Percentiles rank a stretch among this genome's conserved stretches.
Evolutionary conservation across 2,113 vertebrate species (phyloP).

Genomic region (Petrocephalus zakoni): DNA sequence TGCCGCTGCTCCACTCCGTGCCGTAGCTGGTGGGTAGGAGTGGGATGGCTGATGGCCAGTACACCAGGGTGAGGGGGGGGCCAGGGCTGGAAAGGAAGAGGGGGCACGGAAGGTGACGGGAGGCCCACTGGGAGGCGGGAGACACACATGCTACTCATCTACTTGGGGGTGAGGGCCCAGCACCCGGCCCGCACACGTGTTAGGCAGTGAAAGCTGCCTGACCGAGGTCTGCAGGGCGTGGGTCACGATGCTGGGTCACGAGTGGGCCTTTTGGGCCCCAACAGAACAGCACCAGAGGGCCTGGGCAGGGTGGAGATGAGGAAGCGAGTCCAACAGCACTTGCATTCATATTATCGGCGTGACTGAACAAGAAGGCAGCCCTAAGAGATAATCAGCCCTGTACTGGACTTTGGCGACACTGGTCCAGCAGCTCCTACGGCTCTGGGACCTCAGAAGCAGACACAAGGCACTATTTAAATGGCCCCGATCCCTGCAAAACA

Average conservation of each 20-base stretch:
- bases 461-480: constrained; percentile 10
- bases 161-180: constrained; percentile 34
- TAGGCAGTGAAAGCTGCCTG: background rate
- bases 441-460: background rate
- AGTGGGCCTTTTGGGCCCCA: background rate
- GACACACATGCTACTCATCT: constrained; percentile 54
- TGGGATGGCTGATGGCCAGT: background rate
- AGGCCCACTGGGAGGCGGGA: background rate
- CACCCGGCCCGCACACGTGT: constrained; percentile 23
- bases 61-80: too few species aligned
- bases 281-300: background rate
- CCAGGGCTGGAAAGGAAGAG: background rate
- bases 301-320: constrained; percentile 23
- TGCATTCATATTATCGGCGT: background rate
- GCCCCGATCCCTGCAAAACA: background rate
- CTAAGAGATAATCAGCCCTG: background rate
- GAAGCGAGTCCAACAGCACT: background rate
- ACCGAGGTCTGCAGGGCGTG: background rate
- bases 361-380: background rate
- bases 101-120: background rate
- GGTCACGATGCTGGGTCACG: background rate
- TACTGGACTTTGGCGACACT: background rate
- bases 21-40: background rate
- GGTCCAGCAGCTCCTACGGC: background rate
- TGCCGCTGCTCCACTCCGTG: background rate